phyloP scores from a whole-genome alignment of 2,888 invertebrate species.

The Plemyria rubiginata region DNA sequence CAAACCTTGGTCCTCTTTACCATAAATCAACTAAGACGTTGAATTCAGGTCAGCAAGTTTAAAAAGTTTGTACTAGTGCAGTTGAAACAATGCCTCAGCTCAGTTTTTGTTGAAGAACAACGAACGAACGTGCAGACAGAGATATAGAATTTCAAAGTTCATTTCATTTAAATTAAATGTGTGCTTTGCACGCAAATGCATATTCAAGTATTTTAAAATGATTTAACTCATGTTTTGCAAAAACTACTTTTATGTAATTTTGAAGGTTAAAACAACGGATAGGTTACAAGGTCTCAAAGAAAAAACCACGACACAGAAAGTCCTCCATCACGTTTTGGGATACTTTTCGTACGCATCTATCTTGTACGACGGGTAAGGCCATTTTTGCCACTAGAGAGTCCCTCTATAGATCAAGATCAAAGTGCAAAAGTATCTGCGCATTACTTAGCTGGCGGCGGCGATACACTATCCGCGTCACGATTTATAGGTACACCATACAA shows the following conservation, averaged over 20 bases:
- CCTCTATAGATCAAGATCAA: conserved; percentile 72
- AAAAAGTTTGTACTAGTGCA: conserved; percentile 30
- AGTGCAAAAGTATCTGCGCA: conserved; percentile 69
- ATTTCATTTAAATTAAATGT: conserved; percentile 17
- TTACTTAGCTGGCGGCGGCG: conserved; percentile 57
- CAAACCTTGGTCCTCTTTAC: conserved; percentile 19
- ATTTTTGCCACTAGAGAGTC: conserved; percentile 40
- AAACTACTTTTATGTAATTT: no score
- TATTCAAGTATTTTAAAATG: not conserved
- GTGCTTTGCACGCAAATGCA: conserved; percentile 27
- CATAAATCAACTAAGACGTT: conserved; percentile 29
- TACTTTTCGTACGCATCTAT: conserved; percentile 26
- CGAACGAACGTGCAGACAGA: conserved; percentile 26
- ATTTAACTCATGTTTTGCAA: not conserved
- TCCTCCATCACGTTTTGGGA: conserved; percentile 10
- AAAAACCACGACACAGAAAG: conserved; percentile 4
- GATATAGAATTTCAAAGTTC: conserved; percentile 31
- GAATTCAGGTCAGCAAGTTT: conserved; percentile 33
- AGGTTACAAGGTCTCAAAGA: not conserved
- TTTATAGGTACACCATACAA: not conserved
- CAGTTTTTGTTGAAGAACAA: conserved; percentile 39
- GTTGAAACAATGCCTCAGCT: conserved; percentile 29
- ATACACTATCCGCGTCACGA: conserved; percentile 14
- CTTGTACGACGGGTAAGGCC: conserved; percentile 23
- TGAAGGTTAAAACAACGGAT: no score